Evolutionary conservation across 1,140 invertebrate species (phyloP).

Genomic region (Leptinotarsa texana): DNA sequence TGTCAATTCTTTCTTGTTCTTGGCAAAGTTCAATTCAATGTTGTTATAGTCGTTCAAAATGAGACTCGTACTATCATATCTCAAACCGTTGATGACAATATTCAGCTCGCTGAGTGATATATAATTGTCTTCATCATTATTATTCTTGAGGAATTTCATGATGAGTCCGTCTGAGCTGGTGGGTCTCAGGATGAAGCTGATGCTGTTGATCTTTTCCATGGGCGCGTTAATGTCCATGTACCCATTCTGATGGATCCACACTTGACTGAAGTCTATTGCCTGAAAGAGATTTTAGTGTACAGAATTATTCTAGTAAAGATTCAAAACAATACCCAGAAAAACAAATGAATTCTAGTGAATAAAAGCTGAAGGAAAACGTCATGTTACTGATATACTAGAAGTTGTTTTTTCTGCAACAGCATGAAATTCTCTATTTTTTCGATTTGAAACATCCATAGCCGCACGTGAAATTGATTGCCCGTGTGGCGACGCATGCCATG

Average conservation of each 20-base stretch:
- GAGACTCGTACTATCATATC: conserved; percentile 7
- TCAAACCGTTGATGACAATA: conserved; percentile 5
- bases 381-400: no score
- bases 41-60: conserved; percentile 26
- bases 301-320: no score
- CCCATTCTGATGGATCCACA: not conserved
- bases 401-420: no score
- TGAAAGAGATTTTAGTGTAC: not conserved
- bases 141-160: conserved; percentile 68
- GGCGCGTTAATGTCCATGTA: not conserved
- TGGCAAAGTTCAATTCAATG: conserved; percentile 9
- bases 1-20: conserved; percentile 4
- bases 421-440: no score
- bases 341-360: no score
- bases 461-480: no score
- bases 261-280: not conserved
- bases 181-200: conserved; percentile 13
- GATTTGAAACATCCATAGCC: no score
- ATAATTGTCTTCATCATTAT: not conserved
- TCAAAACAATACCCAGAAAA: no score
- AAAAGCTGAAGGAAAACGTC: no score
- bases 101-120: not conserved
- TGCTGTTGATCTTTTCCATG: conserved; percentile 7
- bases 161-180: conserved; percentile 3
- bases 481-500: no score